These are phyloP conservation scores for Lepetodrilus schrolli DNA, from an alignment of 2,888 invertebrate genomes.

Conservation along the genomic window DNA sequence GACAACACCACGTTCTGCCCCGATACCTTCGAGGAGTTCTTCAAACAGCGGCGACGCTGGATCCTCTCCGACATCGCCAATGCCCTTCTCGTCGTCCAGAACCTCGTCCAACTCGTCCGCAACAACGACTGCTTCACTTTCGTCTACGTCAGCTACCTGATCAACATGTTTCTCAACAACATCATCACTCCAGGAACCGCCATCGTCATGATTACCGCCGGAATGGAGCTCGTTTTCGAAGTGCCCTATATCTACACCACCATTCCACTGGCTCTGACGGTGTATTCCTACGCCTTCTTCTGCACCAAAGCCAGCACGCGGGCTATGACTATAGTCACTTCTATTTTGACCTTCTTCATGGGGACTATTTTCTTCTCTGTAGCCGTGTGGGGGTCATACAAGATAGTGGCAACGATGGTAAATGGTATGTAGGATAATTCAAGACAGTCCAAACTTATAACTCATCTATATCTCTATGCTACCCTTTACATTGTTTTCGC, in stretches of 20 bases:
- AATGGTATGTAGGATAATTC: conserved; percentile 39
- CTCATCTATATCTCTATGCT: too few species aligned
- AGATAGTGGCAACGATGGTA: conserved; percentile 42
- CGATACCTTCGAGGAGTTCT: conserved; percentile 55
- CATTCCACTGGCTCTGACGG: conserved; percentile 40
- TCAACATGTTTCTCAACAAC: conserved; percentile 58
- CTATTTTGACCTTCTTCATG: conserved; percentile 41
- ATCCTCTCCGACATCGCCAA: conserved; percentile 59
- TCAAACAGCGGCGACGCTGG: conserved; percentile 57
- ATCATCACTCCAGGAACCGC: conserved; percentile 56
- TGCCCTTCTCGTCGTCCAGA: conserved; percentile 52
- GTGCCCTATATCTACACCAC: conserved; percentile 51
- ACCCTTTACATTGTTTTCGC: too few species aligned
- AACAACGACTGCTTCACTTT: conserved; percentile 57
- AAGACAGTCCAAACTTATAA: too few species aligned
- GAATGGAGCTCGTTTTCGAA: conserved; percentile 53
- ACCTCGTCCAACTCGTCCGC: conserved; percentile 47
- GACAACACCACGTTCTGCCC: conserved; percentile 60
- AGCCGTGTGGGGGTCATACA: conserved; percentile 47
- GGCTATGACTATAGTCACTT: conserved; percentile 39
- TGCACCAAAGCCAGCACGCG: conserved; percentile 42
- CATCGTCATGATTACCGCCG: conserved; percentile 54
- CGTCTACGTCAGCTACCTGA: conserved; percentile 52
- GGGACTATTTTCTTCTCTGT: conserved; percentile 44
- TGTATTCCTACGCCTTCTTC: conserved; percentile 45